Evolutionary conservation across 2,797 vertebrate genomes (phyloP).

Genomic region (Clamator glandarius): DNA sequence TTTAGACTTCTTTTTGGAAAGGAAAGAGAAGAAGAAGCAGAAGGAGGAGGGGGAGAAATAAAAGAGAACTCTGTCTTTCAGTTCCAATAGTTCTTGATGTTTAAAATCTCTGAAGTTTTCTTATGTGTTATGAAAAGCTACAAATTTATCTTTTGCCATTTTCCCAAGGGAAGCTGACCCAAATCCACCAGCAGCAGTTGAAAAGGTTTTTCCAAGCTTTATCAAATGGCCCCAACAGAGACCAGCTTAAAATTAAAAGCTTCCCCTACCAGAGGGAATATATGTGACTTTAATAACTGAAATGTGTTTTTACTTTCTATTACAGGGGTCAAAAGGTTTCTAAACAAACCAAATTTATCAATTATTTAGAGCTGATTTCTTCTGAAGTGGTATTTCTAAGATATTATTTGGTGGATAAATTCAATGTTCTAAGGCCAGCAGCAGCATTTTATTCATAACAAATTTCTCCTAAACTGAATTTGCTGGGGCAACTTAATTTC

Average conservation of each 20-base stretch:
- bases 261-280: constrained; percentile 80
- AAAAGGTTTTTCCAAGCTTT: constrained; percentile 81
- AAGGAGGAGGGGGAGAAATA: constrained; percentile 39
- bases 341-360: constrained; percentile 95
- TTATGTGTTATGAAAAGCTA: constrained; percentile 80
- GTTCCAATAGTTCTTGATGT: constrained; percentile 77
- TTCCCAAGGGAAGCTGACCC: constrained; percentile 79
- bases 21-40: constrained; percentile 19
- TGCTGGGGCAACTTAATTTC: constrained; percentile 86
- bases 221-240: constrained; percentile 81
- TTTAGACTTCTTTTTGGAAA: constrained; percentile 66
- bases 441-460: constrained; percentile 86
- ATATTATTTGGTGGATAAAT: constrained; percentile 96
- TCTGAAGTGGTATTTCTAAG: constrained; percentile 90
- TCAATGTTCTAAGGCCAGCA: constrained; percentile 90
- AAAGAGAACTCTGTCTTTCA: constrained; percentile 68
- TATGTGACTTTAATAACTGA: constrained; percentile 86
- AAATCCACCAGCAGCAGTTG: constrained; percentile 79
- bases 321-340: constrained; percentile 83
- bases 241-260: constrained; percentile 84
- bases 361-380: constrained; percentile 95
- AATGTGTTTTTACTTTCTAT: constrained; percentile 89
- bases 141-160: constrained; percentile 83
- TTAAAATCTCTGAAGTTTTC: constrained; percentile 82
- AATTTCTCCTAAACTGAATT: constrained; percentile 86